Evolutionary conservation across 2,797 vertebrate species (phyloP).

Genomic region (Tragopan temminckii): DNA sequence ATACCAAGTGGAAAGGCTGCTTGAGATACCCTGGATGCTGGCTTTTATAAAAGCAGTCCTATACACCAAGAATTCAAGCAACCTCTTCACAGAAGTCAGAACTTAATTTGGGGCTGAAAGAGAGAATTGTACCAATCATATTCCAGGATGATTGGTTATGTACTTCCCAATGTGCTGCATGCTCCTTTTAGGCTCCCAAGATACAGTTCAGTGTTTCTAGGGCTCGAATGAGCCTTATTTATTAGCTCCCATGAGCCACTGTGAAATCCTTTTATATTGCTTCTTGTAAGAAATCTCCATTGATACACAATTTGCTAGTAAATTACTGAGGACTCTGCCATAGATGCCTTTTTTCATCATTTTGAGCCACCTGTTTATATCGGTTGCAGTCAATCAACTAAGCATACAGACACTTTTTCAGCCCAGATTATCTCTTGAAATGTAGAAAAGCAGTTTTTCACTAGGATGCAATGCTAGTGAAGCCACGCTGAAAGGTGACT

Average conservation of each 20-base stretch:
- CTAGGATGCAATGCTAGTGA: not conserved
- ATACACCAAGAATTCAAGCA: no score
- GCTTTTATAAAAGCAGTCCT: not conserved
- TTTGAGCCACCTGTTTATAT: not conserved
- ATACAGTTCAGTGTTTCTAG: not conserved
- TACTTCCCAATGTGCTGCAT: not conserved
- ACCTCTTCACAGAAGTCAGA: not conserved
- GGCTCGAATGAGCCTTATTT: not conserved
- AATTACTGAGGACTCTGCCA: not conserved
- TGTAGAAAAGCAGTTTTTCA: not conserved
- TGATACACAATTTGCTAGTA: not conserved
- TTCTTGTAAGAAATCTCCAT: not conserved
- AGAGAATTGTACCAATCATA: not conserved
- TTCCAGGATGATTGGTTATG: not conserved
- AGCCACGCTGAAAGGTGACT: not conserved
- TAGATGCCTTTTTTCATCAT: not conserved
- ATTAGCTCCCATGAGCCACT: not conserved
- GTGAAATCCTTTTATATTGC: rapidly evolving
- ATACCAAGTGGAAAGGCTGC: not conserved
- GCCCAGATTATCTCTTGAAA: not conserved
- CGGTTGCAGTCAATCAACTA: not conserved
- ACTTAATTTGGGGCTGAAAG: not conserved
- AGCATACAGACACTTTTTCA: not conserved
- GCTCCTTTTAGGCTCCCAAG: not conserved
- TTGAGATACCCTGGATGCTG: not conserved